Base-by-base conservation (phyloP, 2,888 invertebrate genomes). In the Acanthosepion pharaonis region DNA sequence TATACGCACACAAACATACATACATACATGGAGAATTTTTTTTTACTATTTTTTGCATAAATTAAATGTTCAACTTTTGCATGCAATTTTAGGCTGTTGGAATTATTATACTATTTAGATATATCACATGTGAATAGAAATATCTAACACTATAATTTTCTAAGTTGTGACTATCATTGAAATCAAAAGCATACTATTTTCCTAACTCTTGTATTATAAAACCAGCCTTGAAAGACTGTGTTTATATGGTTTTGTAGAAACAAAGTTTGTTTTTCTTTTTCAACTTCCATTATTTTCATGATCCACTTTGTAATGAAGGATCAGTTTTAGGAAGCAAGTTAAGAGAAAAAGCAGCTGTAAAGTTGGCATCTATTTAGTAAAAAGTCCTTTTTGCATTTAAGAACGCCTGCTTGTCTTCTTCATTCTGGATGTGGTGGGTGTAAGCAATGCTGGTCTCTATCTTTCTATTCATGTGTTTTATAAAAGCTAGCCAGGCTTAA, bases 301-400 rank as follows among this genome's bases (percentile, higher is more conserved):
- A 78, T 78, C 78, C 78, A 78, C 78, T 78, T 78, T 9, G n/a
- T 78, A 78, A 8, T 28, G 78, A 78, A 78, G 78, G n/a, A 78
- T 78, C 78, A 78, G 78, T 78, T 28, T 78, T 78, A 28, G 11
- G n/a, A 78, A 28, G n/a, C n/a, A 78, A 78, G 15, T 78, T n/a
- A 78, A 78, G 78, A n/a, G 78, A 78, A 78, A n/a, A 8, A 78
- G 78, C 78, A 78, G 78, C n/a, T 78, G 78, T 78, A n/a, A 78
- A 59, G 59, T 59, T 59, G 28, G 78, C 78, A 78, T 78, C 78
- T 78, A 78, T 78, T 78, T 78, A 28, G 11, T 78, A 78, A 78
- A 78, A 78, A 64, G 8, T n/a, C 78, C n/a, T 78, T 78, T 78
- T 78, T 78, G 28, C n/a, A 78, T 78, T 28, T 78, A n/a, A n/a